phyloP scores from a whole-genome alignment of 2,888 invertebrate genomes.

The Athrips mouffetella region DNA sequence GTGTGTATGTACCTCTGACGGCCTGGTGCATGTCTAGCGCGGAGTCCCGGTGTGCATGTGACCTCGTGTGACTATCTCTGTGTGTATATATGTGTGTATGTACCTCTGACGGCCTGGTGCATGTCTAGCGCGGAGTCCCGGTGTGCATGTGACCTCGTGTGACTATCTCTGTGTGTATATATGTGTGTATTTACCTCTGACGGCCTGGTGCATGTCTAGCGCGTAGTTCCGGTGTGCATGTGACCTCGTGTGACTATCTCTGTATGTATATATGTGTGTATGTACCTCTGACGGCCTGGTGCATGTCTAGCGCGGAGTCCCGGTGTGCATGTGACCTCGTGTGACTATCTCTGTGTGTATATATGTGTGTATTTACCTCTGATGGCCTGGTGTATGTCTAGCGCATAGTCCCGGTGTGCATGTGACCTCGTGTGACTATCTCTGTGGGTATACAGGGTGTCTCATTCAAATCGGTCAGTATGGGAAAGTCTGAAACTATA shows the following conservation, averaged over 20 bases:
- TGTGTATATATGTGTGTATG: too few relatives aligned
- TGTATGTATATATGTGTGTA: too few relatives aligned
- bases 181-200: too few relatives aligned
- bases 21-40: slow-evolving; percentile 77
- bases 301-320: neutral
- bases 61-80: neutral
- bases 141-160: too few relatives aligned
- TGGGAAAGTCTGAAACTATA: too few relatives aligned
- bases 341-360: too few relatives aligned
- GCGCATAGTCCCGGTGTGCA: neutral
- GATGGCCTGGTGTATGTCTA: neutral
- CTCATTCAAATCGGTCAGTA: too few relatives aligned
- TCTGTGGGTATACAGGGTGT: too few relatives aligned
- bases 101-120: neutral
- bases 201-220: neutral
- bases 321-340: neutral
- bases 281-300: neutral
- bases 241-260: slow-evolving; percentile 16
- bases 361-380: neutral
- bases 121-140: too few relatives aligned
- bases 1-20: slow-evolving; percentile 73
- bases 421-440: slow-evolving; percentile 16
- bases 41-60: slow-evolving; percentile 24
- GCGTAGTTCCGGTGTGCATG: neutral
- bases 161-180: too few relatives aligned